Percentiles rank a stretch among this genome's conserved stretches.
phyloP scores from a whole-genome alignment of 2,797 vertebrate species.

The Poecilia velifera region DNA sequence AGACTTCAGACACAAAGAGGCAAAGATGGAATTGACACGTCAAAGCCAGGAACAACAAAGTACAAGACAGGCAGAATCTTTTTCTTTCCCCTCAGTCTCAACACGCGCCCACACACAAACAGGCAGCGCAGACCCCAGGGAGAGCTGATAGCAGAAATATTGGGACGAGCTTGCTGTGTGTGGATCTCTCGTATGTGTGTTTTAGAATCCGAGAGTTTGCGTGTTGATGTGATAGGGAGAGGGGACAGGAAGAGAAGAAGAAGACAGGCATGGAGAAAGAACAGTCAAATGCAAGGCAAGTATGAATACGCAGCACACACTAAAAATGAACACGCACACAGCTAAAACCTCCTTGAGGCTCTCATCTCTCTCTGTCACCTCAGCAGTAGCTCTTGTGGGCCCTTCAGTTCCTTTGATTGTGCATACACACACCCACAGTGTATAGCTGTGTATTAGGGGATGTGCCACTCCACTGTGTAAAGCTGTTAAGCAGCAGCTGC shows the following conservation, averaged over 20 bases:
- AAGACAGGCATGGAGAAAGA: constrained; percentile 30
- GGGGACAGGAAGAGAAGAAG: constrained; percentile 22
- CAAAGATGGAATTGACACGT: constrained; percentile 57
- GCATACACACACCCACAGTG: constrained; percentile 27
- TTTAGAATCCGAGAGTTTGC: constrained; percentile 1
- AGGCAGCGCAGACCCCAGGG: constrained; percentile 24
- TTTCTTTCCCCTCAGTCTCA: constrained; percentile 32
- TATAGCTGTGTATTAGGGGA: constrained; percentile 49
- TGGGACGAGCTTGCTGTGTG: constrained; percentile 31
- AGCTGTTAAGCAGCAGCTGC: constrained; percentile 80
- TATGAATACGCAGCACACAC: constrained; percentile 23
- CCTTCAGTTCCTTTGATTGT: constrained; percentile 45
- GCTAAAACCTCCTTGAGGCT: constrained; percentile 45
- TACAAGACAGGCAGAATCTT: constrained; percentile 38
- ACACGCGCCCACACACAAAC: constrained; percentile 29
- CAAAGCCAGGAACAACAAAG: constrained; percentile 55
- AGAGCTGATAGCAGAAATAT: constrained; percentile 55
- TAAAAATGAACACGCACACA: constrained; percentile 13
- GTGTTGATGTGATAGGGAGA: constrained; percentile 15
- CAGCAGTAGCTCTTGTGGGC: constrained; percentile 41
- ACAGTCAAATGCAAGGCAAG: constrained; percentile 38
- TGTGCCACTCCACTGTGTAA: constrained; percentile 65
- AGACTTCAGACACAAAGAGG: constrained; percentile 45
- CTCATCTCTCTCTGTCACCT: constrained; percentile 60
- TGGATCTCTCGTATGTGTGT: constrained; percentile 1